A percentile compares a stretch with the other conserved stretches of the same genome.
Conservation (phyloP, 2,888 invertebrate species). For the Parapristionchus giblindavisi region DNA sequence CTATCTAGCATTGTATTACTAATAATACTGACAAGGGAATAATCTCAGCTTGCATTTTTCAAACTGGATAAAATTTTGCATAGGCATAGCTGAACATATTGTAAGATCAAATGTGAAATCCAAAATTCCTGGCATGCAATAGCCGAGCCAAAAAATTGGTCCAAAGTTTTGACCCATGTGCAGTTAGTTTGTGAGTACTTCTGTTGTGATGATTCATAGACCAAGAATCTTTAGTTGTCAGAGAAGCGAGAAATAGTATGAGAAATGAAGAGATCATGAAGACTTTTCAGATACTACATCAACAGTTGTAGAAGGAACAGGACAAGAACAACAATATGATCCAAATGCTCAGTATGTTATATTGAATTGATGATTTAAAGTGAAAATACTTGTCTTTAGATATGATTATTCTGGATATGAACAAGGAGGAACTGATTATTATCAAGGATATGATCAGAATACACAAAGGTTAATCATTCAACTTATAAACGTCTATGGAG, state of each 20-base stretch:
- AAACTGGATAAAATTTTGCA: neutral
- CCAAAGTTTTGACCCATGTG: too few relatives aligned
- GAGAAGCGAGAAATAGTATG: too few relatives aligned
- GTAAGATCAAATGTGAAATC: neutral
- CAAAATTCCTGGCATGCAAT: neutral
- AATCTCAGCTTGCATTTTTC: neutral
- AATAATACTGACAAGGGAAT: too few relatives aligned
- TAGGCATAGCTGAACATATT: neutral
- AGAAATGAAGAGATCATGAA: too few relatives aligned
- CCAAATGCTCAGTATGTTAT: neutral
- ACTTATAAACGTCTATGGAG: too few relatives aligned
- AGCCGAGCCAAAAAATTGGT: neutral
- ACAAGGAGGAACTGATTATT: slow-evolving; percentile 25
- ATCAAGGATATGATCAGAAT: slow-evolving; percentile 21
- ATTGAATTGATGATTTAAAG: neutral
- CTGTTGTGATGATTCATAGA: too few relatives aligned
- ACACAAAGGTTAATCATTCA: neutral
- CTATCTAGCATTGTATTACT: too few relatives aligned
- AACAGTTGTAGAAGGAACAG: neutral
- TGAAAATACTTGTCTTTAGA: neutral
- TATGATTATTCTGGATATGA: slow-evolving; percentile 32
- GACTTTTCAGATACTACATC: neutral
- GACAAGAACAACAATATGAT: neutral
- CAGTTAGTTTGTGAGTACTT: too few relatives aligned
- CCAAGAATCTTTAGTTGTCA: too few relatives aligned